Evolutionary conservation across 2,113 vertebrate species (phyloP).

Genomic region (Grammomys dolichurus): DNA sequence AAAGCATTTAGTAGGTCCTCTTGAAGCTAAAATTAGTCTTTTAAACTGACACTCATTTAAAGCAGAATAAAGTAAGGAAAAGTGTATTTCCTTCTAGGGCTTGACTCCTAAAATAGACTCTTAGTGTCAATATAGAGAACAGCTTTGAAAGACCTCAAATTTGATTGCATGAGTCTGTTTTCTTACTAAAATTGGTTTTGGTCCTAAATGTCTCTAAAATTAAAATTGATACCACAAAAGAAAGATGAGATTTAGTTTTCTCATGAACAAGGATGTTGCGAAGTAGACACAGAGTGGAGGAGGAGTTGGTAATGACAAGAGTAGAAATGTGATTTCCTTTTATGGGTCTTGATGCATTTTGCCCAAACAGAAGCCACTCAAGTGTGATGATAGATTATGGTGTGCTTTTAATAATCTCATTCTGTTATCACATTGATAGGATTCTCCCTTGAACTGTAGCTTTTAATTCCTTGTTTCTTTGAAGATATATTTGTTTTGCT

Average conservation of each 20-base stretch:
- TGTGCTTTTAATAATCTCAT: background rate
- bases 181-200: background rate
- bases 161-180: background rate
- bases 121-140: background rate
- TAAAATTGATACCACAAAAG: slow-evolving; percentile 29
- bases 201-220: background rate
- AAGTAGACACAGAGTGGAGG: background rate
- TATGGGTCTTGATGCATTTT: background rate
- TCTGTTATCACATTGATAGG: background rate
- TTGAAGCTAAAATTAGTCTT: slow-evolving; percentile 30
- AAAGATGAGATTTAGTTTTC: background rate
- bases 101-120: background rate
- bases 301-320: background rate
- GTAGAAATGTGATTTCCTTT: background rate
- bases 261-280: background rate
- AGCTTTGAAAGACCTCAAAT: slow-evolving; percentile 6
- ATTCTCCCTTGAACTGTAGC: background rate
- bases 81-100: background rate
- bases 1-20: background rate
- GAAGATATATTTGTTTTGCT: background rate
- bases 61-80: background rate
- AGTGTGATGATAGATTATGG: background rate
- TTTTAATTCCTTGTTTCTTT: slow-evolving; percentile 10
- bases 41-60: background rate
- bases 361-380: background rate